These are phyloP conservation scores for Philaethria dido DNA, from an alignment of 2,888 invertebrate species.

Conservation along the genomic window DNA sequence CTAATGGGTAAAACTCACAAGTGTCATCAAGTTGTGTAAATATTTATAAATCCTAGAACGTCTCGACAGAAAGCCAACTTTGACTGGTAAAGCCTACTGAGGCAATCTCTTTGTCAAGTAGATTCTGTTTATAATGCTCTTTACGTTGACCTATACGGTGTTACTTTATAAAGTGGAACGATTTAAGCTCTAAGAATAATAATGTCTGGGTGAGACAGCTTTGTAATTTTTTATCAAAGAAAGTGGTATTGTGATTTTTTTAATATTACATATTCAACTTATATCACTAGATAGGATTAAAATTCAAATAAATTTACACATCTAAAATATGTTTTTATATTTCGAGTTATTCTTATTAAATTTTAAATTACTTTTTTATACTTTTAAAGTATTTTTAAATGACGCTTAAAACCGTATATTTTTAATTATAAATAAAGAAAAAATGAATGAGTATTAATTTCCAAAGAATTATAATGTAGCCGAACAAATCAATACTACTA, in stretches of 20 bases:
- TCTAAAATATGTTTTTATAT: too few relatives aligned
- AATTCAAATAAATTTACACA: too few relatives aligned
- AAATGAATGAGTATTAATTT: too few relatives aligned
- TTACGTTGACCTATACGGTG: slow-evolving; percentile 16
- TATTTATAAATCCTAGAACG: slow-evolving; percentile 12
- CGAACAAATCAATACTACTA: too few relatives aligned
- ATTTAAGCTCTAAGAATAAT: slow-evolving; percentile 5
- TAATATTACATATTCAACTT: background rate
- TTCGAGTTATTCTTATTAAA: too few relatives aligned
- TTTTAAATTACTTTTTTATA: too few relatives aligned
- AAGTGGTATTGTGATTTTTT: background rate
- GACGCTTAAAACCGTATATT: too few relatives aligned
- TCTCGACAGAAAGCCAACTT: slow-evolving; percentile 2
- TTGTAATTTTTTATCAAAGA: background rate
- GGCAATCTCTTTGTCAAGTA: slow-evolving; percentile 16
- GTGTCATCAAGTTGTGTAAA: background rate
- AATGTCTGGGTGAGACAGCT: background rate
- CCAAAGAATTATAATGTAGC: too few relatives aligned
- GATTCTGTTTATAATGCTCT: slow-evolving; percentile 15
- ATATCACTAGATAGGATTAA: too few relatives aligned
- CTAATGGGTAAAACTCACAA: too few relatives aligned
- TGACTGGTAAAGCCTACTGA: slow-evolving; percentile 18
- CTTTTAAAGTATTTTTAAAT: too few relatives aligned
- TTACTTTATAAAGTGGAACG: slow-evolving; percentile 6
- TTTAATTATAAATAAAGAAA: too few relatives aligned